Conservation (phyloP, 2,888 invertebrate species). For the Microctonus aethiopoides region DNA sequence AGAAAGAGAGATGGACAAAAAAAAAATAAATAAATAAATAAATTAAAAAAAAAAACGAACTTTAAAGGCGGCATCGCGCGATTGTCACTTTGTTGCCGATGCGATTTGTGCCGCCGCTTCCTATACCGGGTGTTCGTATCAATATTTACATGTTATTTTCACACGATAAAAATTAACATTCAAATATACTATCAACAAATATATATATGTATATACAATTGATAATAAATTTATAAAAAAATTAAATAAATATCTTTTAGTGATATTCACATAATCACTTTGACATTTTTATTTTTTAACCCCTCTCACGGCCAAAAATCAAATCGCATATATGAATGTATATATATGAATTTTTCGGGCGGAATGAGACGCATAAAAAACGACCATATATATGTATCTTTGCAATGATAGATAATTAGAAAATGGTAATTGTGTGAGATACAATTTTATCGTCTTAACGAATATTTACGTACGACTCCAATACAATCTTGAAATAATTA, state of each 20-base stretch:
- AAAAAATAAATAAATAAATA: background rate
- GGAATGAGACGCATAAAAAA: too few species aligned
- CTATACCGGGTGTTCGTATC: slow-evolving; percentile 39
- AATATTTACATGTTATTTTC: slow-evolving; percentile 2
- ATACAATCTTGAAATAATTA: background rate
- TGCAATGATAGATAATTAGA: too few species aligned
- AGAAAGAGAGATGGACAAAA: background rate
- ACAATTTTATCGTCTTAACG: background rate
- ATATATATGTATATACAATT: too few species aligned
- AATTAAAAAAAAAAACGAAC: background rate
- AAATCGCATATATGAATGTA: too few species aligned
- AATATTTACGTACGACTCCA: background rate
- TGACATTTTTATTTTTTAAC: too few species aligned
- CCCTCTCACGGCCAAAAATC: too few species aligned
- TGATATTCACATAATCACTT: too few species aligned
- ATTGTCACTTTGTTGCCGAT: slow-evolving; percentile 53
- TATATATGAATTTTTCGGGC: too few species aligned
- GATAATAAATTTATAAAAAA: too few species aligned
- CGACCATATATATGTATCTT: background rate
- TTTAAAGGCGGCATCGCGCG: slow-evolving; percentile 43
- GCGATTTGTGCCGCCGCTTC: slow-evolving; percentile 30
- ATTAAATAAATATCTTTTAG: too few species aligned
- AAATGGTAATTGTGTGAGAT: background rate
- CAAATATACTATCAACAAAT: too few species aligned
- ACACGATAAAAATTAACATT: slow-evolving; percentile 2